phyloP scores from a whole-genome alignment of 2,888 invertebrate genomes.

The Blastobasis adustella region DNA sequence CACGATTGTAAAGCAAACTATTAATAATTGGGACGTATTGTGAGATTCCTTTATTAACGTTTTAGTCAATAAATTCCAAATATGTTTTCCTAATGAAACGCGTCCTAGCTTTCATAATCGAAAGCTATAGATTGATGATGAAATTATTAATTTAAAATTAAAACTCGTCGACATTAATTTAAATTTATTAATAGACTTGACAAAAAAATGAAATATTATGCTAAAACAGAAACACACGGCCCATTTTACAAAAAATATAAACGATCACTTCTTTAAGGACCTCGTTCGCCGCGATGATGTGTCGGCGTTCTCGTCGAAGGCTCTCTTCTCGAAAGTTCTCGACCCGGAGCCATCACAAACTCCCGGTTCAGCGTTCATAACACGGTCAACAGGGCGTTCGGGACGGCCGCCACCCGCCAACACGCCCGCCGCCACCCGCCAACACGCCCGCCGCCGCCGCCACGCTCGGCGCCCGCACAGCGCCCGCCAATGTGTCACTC shows the following conservation, averaged over 20 bases:
- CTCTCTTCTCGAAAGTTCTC: too few species aligned
- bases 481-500: not conserved
- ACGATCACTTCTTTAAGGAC: not conserved
- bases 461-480: not conserved
- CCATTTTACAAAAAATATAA: not conserved
- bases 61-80: not conserved
- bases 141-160: not conserved
- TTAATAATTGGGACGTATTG: not conserved
- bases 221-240: not conserved
- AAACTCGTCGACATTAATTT: not conserved
- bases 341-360: too few species aligned
- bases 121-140: not conserved
- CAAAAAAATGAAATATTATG: not conserved
- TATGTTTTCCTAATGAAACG: not conserved
- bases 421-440: not conserved
- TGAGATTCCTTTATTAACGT: not conserved
- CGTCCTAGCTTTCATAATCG: not conserved
- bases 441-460: conserved; percentile 20
- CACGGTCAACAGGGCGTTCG: not conserved
- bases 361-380: not conserved
- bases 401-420: not conserved
- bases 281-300: not conserved
- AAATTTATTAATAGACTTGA: too few species aligned
- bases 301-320: not conserved
- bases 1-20: not conserved